Evolutionary conservation across 1,140 invertebrate genomes (phyloP).

Genomic region (Drosophila kepulauana): DNA sequence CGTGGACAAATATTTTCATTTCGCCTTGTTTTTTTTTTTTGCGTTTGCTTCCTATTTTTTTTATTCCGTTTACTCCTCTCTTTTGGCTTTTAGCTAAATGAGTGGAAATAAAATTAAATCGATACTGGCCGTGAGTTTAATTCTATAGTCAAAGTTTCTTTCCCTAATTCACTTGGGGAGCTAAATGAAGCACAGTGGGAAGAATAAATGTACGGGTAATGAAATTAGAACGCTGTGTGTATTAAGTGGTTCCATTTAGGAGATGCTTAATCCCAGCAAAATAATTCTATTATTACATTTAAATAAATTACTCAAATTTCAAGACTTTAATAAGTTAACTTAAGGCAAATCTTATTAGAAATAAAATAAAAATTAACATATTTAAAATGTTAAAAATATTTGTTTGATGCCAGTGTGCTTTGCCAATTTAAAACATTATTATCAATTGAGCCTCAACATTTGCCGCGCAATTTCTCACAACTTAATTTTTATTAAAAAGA

Average conservation of each 20-base stretch:
- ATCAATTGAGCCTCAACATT: slow-evolving; percentile 13
- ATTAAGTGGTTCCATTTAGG: neutral
- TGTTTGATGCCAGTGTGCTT: neutral
- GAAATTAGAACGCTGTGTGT: slow-evolving; percentile 7
- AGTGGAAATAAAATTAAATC: slow-evolving; percentile 84
- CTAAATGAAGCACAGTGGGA: slow-evolving; percentile 48
- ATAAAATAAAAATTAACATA: too few relatives aligned
- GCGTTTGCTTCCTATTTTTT: slow-evolving; percentile 17
- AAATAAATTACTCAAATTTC: too few relatives aligned
- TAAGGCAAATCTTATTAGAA: too few relatives aligned
- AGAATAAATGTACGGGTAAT: neutral
- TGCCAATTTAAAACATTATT: neutral
- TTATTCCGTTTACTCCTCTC: slow-evolving; percentile 36
- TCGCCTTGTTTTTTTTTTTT: slow-evolving; percentile 37
- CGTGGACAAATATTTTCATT: slow-evolving; percentile 84
- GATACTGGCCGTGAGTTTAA: slow-evolving; percentile 71
- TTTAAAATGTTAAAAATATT: neutral
- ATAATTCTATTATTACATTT: neutral
- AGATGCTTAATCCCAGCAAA: too few relatives aligned
- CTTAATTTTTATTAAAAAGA: slow-evolving; percentile 38
- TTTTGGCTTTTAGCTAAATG: slow-evolving; percentile 81
- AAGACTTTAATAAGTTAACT: too few relatives aligned
- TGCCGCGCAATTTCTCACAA: slow-evolving; percentile 17
- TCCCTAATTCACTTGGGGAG: slow-evolving; percentile 35
- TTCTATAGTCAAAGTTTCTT: slow-evolving; percentile 70